Conservation (phyloP, 1,140 invertebrate species). For the Bombus superbus region DNA sequence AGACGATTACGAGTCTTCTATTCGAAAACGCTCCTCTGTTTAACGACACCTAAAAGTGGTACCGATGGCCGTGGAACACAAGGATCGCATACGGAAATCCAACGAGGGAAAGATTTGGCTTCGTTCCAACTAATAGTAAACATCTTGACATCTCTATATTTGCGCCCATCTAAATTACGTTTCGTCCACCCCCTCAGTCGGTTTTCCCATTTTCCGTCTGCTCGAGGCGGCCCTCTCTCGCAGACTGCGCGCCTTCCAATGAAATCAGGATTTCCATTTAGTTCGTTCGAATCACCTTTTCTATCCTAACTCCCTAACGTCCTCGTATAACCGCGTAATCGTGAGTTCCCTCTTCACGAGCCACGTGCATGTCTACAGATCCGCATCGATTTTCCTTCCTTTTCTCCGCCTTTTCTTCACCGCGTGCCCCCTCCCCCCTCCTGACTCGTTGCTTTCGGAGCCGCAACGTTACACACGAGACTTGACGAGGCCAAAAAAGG, state of each 20-base stretch:
- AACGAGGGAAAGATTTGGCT: constrained; percentile 65
- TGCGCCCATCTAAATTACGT: constrained; percentile 76
- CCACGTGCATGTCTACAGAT: too few species aligned
- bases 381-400: background rate
- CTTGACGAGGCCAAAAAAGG: constrained; percentile 16
- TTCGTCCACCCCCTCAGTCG: constrained; percentile 58
- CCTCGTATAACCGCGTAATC: constrained; percentile 50
- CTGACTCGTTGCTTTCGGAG: constrained; percentile 15
- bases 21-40: constrained; percentile 28
- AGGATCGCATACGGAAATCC: constrained; percentile 73
- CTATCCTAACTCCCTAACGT: background rate
- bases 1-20: constrained; percentile 46
- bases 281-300: constrained; percentile 25
- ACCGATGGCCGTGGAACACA: constrained; percentile 19
- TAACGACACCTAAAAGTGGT: constrained; percentile 44
- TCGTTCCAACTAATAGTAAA: constrained; percentile 76
- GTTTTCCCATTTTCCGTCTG: background rate
- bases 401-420: constrained; percentile 10
- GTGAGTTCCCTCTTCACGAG: background rate
- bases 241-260: constrained; percentile 43
- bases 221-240: background rate
- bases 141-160: constrained; percentile 80
- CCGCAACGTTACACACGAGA: constrained; percentile 18
- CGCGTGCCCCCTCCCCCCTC: background rate
- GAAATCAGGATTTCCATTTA: constrained; percentile 70